These are phyloP conservation scores for Seira sanloemensis DNA, from an alignment of 2,888 invertebrate species.

Conservation along the genomic window DNA sequence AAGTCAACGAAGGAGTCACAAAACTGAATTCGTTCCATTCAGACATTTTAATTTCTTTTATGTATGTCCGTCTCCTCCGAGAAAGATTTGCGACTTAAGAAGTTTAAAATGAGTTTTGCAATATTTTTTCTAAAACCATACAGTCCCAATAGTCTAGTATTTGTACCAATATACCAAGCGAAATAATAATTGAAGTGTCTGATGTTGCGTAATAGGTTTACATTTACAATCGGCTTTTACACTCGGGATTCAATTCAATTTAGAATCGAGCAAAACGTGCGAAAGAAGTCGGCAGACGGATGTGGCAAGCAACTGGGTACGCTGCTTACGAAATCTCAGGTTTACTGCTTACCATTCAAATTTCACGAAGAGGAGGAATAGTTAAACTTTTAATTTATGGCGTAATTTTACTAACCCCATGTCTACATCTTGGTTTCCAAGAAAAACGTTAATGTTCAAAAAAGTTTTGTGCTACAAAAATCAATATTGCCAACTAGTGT, in stretches of 20 bases:
- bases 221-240: no score
- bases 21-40: conserved; percentile 9
- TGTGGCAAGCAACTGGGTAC: no score
- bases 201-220: background rate
- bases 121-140: background rate
- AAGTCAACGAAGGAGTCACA: background rate
- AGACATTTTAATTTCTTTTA: conserved; percentile 3
- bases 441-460: no score
- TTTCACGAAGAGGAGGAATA: no score
- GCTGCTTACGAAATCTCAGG: no score
- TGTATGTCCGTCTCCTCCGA: background rate
- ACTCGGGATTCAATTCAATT: no score
- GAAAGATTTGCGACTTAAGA: background rate
- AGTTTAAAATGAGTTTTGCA: background rate
- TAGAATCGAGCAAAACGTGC: no score
- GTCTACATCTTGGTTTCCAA: no score
- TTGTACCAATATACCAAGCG: background rate
- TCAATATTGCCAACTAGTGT: background rate
- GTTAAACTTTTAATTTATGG: no score
- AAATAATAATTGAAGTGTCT: background rate
- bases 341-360: no score
- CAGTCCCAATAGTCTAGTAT: background rate
- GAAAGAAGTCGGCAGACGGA: no score
- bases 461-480: background rate
- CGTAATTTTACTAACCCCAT: no score